phyloP scores from a whole-genome alignment of 1,140 invertebrate species.

The Bombus breviceps region DNA sequence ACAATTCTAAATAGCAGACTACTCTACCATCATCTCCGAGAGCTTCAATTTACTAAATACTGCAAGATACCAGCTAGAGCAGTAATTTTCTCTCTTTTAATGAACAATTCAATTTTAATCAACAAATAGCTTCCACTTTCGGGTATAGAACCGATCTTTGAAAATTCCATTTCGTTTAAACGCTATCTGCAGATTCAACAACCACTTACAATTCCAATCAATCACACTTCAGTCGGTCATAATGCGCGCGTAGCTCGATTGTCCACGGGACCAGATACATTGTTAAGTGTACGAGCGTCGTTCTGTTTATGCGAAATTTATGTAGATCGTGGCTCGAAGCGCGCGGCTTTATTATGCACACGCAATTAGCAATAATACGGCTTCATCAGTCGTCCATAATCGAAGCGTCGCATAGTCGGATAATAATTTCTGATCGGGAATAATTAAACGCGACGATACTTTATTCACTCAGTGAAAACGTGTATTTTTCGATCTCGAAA shows the following conservation, averaged over 20 bases:
- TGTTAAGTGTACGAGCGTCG: not conserved
- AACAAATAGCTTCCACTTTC: not conserved
- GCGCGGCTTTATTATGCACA: conserved; percentile 18
- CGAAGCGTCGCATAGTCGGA: not conserved
- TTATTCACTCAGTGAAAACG: not conserved
- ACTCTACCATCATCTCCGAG: not conserved
- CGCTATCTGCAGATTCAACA: not conserved
- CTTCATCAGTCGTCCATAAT: not conserved
- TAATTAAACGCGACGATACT: conserved; percentile 6
- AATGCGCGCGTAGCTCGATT: not conserved
- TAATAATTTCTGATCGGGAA: not conserved
- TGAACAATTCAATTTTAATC: not conserved
- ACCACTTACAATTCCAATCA: not conserved
- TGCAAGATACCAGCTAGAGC: not conserved
- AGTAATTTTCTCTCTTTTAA: not conserved
- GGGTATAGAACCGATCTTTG: no score
- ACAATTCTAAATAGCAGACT: not conserved
- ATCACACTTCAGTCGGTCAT: not conserved
- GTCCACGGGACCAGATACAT: not conserved
- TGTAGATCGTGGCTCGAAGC: not conserved
- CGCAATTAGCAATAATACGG: conserved; percentile 35
- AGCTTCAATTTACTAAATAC: not conserved
- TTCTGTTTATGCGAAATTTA: conserved; percentile 7
- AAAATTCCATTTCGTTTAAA: not conserved
- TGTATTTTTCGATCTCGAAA: not conserved